These are phyloP conservation scores for Peromyscus aztecus DNA, from an alignment of 2,797 vertebrate species.

Conservation along the genomic window DNA sequence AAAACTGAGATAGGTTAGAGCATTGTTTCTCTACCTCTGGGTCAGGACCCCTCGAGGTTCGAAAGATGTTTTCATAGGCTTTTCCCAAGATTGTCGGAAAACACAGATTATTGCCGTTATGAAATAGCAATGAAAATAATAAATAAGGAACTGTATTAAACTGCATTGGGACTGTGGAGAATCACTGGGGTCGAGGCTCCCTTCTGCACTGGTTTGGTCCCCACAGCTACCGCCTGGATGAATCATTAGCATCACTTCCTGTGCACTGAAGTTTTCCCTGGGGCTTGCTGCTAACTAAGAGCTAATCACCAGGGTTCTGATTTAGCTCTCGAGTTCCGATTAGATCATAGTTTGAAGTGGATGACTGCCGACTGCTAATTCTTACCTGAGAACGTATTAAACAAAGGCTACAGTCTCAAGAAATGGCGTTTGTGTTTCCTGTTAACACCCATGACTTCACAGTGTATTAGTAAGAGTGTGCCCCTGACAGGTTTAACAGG, in stretches of 20 bases:
- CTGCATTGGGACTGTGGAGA: not conserved
- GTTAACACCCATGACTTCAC: conserved; percentile 11
- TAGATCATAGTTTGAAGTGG: conserved; percentile 78
- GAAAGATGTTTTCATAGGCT: not conserved
- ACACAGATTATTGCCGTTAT: not conserved
- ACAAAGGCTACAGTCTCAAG: conserved; percentile 50
- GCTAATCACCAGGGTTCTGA: conserved; percentile 78
- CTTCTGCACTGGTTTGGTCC: not conserved
- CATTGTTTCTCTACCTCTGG: not conserved
- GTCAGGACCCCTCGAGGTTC: rapidly evolving
- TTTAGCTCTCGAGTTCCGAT: conserved; percentile 79
- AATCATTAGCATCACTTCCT: conserved; percentile 81
- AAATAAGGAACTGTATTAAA: too few relatives aligned
- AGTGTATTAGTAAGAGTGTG: conserved; percentile 38
- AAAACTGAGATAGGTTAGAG: not conserved
- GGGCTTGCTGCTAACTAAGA: conserved; percentile 75
- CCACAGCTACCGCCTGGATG: conserved; percentile 63
- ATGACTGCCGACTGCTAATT: conserved; percentile 71
- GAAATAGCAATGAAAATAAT: not conserved
- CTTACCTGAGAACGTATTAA: conserved; percentile 59
- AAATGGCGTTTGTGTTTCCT: conserved; percentile 47
- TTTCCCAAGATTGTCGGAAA: not conserved
- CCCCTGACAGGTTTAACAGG: not conserved
- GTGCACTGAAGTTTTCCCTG: conserved; percentile 66
- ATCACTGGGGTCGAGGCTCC: not conserved